A percentile compares a stretch with the other conserved stretches of the same genome.
phyloP scores from a whole-genome alignment of 2,797 vertebrate genomes.

The Poeciliopsis turneri region DNA sequence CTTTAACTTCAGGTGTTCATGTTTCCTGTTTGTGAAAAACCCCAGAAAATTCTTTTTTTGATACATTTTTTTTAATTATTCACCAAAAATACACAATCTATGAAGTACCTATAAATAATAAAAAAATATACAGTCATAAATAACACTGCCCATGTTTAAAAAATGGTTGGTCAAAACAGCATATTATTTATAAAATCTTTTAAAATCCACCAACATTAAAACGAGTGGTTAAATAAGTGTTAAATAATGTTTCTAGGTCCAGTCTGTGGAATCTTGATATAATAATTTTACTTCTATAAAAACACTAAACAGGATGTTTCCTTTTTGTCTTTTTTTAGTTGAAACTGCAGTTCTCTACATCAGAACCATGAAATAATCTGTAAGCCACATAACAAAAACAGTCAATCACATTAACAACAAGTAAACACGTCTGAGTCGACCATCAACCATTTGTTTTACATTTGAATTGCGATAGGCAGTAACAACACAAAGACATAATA shows the following conservation, averaged over 20 bases:
- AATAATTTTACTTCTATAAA: neutral
- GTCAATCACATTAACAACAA: constrained; percentile 5
- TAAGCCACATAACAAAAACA: constrained; percentile 29
- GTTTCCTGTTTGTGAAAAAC: neutral
- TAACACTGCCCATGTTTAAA: constrained; percentile 73
- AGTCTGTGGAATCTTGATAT: constrained; percentile 16
- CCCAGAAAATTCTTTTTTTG: neutral
- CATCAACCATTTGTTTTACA: neutral
- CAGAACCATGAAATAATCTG: constrained; percentile 5
- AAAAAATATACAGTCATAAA: constrained; percentile 51
- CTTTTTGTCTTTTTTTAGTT: neutral
- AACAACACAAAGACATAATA: constrained; percentile 2
- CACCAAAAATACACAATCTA: constrained; percentile 45
- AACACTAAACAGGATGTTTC: constrained; percentile 17
- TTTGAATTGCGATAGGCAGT: constrained; percentile 19
- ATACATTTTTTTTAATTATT: constrained; percentile 27
- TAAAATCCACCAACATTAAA: constrained; percentile 31
- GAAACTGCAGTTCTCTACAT: constrained; percentile 2
- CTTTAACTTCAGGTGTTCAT: neutral
- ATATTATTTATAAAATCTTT: constrained; percentile 33
- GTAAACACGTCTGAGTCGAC: constrained; percentile 2
- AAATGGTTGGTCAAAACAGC: constrained; percentile 49
- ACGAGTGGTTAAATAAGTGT: constrained; percentile 13
- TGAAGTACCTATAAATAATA: constrained; percentile 56
- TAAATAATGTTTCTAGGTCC: constrained; percentile 32